phyloP scores from a whole-genome alignment of 2,113 vertebrate genomes.

The Colinus virginianus region DNA sequence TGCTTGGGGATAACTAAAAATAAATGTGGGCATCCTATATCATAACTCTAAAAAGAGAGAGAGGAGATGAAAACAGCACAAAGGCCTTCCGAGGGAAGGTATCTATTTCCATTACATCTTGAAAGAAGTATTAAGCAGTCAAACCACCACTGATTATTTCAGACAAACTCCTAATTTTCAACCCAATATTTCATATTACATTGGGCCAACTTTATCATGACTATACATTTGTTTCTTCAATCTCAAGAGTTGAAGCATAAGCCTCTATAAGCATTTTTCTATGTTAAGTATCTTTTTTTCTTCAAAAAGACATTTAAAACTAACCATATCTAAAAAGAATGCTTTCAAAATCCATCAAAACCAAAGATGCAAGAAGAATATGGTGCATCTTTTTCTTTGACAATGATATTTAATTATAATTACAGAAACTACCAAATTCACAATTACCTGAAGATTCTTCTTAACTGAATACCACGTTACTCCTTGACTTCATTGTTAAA shows the following conservation, averaged over 20 bases:
- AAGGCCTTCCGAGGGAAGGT: not conserved
- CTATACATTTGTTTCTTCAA: not conserved
- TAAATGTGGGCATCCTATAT: not conserved
- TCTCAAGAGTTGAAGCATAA: not conserved
- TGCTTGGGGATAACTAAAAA: slow-evolving; percentile 47
- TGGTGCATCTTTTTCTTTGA: not conserved
- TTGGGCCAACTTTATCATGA: not conserved
- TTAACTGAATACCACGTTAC: not conserved
- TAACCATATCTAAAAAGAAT: not conserved
- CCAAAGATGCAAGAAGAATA: not conserved
- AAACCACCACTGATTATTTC: not conserved
- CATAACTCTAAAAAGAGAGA: not conserved
- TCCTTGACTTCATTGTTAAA: not conserved
- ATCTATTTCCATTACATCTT: not conserved
- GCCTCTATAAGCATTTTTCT: not conserved
- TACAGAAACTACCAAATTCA: not conserved
- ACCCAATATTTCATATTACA: not conserved
- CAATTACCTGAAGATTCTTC: not conserved
- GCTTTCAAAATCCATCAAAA: not conserved
- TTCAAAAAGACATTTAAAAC: not conserved
- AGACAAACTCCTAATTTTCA: not conserved
- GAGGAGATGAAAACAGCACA: not conserved
- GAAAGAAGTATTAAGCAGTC: not conserved
- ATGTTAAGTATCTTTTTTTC: not conserved
- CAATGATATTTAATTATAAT: not conserved